Percentiles rank a stretch among this genome's conserved stretches.
phyloP scores from a whole-genome alignment of 2,113 vertebrate species.

The Meles meles region DNA sequence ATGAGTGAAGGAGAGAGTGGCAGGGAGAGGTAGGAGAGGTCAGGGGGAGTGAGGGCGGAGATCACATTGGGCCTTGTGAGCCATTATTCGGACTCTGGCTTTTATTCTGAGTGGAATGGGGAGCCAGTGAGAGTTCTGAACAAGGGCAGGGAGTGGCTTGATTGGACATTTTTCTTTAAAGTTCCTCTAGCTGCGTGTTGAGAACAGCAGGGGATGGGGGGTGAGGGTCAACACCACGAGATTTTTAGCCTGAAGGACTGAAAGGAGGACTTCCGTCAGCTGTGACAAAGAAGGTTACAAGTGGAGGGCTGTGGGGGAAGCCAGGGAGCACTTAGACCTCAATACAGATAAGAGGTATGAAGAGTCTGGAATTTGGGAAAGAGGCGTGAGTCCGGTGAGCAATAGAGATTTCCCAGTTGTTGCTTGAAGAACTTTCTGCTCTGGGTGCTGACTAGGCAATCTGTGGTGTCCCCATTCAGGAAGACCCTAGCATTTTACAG shows the following conservation, averaged over 20 bases:
- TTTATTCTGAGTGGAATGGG: background rate
- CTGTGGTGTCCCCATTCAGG: background rate
- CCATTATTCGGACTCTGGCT: background rate
- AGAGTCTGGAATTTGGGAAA: background rate
- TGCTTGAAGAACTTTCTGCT: background rate
- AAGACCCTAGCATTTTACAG: background rate
- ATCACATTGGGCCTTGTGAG: background rate
- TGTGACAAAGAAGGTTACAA: background rate
- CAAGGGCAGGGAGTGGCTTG: background rate
- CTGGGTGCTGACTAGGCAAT: background rate
- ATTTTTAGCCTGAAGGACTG: background rate
- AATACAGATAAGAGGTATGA: background rate
- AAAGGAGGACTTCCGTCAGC: background rate
- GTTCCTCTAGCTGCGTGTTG: background rate
- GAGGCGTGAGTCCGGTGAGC: background rate
- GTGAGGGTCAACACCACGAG: rapidly evolving
- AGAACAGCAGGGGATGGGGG: background rate
- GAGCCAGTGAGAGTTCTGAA: background rate
- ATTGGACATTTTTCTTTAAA: background rate
- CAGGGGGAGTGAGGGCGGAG: background rate
- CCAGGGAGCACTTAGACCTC: background rate
- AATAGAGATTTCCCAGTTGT: background rate
- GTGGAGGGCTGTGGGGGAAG: background rate
- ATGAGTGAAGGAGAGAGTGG: background rate
- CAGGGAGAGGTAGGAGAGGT: background rate